Conservation (phyloP, 1,140 invertebrate genomes). For the Drosophila eugracilis region DNA sequence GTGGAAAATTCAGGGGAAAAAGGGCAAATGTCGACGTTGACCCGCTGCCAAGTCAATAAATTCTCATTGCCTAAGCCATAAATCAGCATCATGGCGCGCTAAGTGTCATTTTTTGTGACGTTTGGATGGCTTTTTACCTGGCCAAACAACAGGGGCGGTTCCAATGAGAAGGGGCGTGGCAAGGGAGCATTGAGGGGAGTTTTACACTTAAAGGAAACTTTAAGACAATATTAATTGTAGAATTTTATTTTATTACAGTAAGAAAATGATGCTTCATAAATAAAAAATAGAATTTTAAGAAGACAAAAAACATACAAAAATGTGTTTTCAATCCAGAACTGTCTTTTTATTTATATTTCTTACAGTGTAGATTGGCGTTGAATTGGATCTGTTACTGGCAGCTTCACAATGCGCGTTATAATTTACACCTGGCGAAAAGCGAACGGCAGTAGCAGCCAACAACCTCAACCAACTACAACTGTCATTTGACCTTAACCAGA, state of each 20-base stretch:
- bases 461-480: constrained; percentile 66
- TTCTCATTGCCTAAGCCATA: constrained; percentile 83
- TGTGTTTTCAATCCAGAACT: neutral
- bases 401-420: constrained; percentile 76
- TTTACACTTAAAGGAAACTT: constrained; percentile 11
- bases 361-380: constrained; percentile 12
- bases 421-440: constrained; percentile 71
- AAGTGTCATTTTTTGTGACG: constrained; percentile 83
- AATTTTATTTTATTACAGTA: too few species aligned
- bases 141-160: constrained; percentile 56
- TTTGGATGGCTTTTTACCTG: constrained; percentile 77
- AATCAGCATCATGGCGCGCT: constrained; percentile 81
- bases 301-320: neutral
- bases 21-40: constrained; percentile 59
- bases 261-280: too few species aligned
- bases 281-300: neutral
- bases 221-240: too few species aligned
- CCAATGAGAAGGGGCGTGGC: constrained; percentile 2
- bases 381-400: constrained; percentile 57
- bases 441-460: constrained; percentile 30
- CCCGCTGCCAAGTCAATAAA: constrained; percentile 80
- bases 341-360: neutral
- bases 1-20: constrained; percentile 12
- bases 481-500: constrained; percentile 75
- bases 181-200: neutral